Evolutionary conservation across 64 coral and sea anemone species (phyloP), one percentile per base, ranked within the genome.

Genomic region (Acropora yongei): DNA sequence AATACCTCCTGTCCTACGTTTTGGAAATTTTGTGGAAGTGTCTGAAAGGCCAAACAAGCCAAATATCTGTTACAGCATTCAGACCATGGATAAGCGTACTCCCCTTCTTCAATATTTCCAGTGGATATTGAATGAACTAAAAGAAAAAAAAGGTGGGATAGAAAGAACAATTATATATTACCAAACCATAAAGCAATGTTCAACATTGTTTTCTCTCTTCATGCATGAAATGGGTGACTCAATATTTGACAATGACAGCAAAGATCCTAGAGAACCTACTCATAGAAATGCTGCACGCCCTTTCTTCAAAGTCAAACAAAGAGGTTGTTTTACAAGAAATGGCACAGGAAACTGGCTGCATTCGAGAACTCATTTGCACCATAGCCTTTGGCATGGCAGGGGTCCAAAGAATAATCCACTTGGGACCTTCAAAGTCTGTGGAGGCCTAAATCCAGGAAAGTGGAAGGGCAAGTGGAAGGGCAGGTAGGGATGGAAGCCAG

Each of bases 31-130:
- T 41, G 48, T 73, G 79, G 84, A 80, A 79, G 79, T 93, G 16
- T 87, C 57, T 20, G 91, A 93, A 72, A 93, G 92, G 61, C 84
- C 92, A 49, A 69, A 93, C 17, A 93, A 88, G 58, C 19, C 77
- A 81, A 89, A 89, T 47, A 7, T 89, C 6, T 47, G 77, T n/a
- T 84, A 78, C 82, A 51, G 87, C 39, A 78, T 93, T 2, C 49
- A 87, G 50, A 69, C 80, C 11, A 89, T 89, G 20, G 46, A 41
- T 74, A 58, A 80, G 49, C 18, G n/a, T 14, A 60, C 41, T 4
- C 44, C 66, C 60, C 3, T 72, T 1, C 16, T 80, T 49, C 49
- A 78, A 20, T 51, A 47, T 72, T 87, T 93, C 74, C 3, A 53
- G 67, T 93, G 83, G 91, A 66, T 93, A 48, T 16, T 9, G 13